Conservation (phyloP, 2,888 invertebrate genomes). For the Callosobruchus maculatus region DNA sequence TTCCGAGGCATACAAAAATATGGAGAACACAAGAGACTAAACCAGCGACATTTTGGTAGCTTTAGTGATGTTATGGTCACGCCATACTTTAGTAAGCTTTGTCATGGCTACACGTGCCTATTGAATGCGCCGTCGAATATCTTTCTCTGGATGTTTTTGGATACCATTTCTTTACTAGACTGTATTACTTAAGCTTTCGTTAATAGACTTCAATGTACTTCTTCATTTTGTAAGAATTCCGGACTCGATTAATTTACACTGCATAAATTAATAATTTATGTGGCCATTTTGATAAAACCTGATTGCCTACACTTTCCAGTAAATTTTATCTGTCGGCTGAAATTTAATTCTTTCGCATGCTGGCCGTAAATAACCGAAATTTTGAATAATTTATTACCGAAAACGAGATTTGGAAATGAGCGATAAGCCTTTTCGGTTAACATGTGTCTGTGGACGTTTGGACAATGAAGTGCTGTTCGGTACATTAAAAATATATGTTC, state of each 20-base stretch:
- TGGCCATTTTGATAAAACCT: background rate
- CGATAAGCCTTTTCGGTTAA: background rate
- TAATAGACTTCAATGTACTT: too few relatives aligned
- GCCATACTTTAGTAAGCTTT: too few relatives aligned
- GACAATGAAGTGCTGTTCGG: background rate
- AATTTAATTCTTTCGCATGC: background rate
- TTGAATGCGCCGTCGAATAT: too few relatives aligned
- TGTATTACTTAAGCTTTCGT: too few relatives aligned
- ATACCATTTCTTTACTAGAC: too few relatives aligned
- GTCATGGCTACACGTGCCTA: too few relatives aligned
- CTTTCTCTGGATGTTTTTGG: too few relatives aligned
- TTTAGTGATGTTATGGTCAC: too few relatives aligned
- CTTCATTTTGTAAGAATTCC: too few relatives aligned
- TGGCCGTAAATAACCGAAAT: background rate
- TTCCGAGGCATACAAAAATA: too few relatives aligned
- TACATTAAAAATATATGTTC: background rate
- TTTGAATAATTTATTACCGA: background rate
- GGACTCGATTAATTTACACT: background rate
- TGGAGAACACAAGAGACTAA: too few relatives aligned
- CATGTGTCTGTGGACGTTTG: background rate
- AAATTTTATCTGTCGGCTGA: background rate
- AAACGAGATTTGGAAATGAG: background rate
- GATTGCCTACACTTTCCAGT: background rate
- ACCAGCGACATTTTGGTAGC: too few relatives aligned
- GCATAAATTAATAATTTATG: background rate